These are phyloP conservation scores for Ceratina calcarata DNA, from an alignment of 1,140 invertebrate species.

Conservation along the genomic window DNA sequence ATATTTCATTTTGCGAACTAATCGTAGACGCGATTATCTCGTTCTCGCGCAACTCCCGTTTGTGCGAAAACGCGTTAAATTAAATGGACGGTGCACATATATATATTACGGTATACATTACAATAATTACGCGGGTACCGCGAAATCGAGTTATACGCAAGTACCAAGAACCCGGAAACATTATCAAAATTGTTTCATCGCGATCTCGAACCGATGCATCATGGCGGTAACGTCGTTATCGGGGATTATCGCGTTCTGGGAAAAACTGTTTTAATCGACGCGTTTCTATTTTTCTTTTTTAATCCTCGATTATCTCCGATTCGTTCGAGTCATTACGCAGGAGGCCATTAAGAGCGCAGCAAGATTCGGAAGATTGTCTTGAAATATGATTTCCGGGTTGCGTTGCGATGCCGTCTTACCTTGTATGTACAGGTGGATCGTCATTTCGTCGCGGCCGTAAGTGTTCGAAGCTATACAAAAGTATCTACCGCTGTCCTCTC, in stretches of 20 bases:
- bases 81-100: slow-evolving; percentile 55
- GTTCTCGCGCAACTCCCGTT: slow-evolving; percentile 18
- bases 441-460: slow-evolving; percentile 95
- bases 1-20: slow-evolving; percentile 50
- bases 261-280: neutral
- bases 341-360: slow-evolving; percentile 11
- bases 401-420: slow-evolving; percentile 77
- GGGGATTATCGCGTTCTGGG: neutral
- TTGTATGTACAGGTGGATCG: slow-evolving; percentile 94
- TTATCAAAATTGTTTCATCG: slow-evolving; percentile 45
- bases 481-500: slow-evolving; percentile 93
- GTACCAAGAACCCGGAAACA: slow-evolving; percentile 38
- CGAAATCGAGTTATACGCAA: slow-evolving; percentile 35
- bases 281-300: neutral
- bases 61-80: slow-evolving; percentile 49
- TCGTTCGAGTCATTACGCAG: slow-evolving; percentile 3
- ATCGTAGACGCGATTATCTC: slow-evolving; percentile 24
- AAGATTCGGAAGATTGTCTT: neutral
- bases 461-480: slow-evolving; percentile 93
- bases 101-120: slow-evolving; percentile 48
- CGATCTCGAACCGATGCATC: slow-evolving; percentile 32
- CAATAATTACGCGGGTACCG: slow-evolving; percentile 54
- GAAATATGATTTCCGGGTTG: neutral
- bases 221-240: slow-evolving; percentile 40
- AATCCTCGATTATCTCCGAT: neutral